Evolutionary conservation across 2,888 invertebrate genomes (phyloP).

Genomic region (Scaptomyza reducta): DNA sequence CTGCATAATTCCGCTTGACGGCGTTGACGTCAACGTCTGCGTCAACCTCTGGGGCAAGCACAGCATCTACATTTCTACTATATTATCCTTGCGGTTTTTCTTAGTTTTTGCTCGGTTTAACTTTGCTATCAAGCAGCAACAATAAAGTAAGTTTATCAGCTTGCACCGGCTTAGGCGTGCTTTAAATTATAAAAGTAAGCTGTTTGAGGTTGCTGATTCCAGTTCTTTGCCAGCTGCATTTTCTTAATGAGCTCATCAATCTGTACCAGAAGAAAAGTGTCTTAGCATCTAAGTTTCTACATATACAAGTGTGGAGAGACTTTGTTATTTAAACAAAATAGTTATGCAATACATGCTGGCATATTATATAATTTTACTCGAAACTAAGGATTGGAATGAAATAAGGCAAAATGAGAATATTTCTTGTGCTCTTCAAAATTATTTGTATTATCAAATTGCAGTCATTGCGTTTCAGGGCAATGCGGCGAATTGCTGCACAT

Average conservation of each 20-base stretch:
- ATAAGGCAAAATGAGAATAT: constrained; percentile 9
- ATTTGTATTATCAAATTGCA: constrained; percentile 52
- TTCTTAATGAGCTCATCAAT: constrained; percentile 22
- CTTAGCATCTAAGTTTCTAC: background rate
- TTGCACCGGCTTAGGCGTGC: constrained; percentile 60
- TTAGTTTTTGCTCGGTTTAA: constrained; percentile 61
- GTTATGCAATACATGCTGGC: constrained; percentile 32
- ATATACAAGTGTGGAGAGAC: background rate
- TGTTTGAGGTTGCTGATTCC: constrained; percentile 38
- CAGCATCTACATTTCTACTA: constrained; percentile 57
- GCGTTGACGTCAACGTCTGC: constrained; percentile 48
- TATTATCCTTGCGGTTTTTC: constrained; percentile 72
- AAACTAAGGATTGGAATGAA: constrained; percentile 11
- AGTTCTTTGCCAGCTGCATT: constrained; percentile 21
- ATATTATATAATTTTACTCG: constrained; percentile 4
- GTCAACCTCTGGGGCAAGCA: constrained; percentile 18
- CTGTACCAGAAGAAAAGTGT: background rate
- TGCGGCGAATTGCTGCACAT: constrained; percentile 21
- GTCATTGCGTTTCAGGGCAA: constrained; percentile 21
- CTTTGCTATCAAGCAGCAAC: constrained; percentile 44
- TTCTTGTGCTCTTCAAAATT: constrained; percentile 45
- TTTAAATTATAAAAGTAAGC: constrained; percentile 73
- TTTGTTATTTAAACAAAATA: background rate
- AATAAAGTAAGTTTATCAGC: constrained; percentile 60
- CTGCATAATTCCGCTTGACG: constrained; percentile 55